A percentile compares a stretch with the other conserved stretches of the same genome.
phyloP scores from a whole-genome alignment of 2,888 invertebrate genomes.

The Eupithecia inturbata region DNA sequence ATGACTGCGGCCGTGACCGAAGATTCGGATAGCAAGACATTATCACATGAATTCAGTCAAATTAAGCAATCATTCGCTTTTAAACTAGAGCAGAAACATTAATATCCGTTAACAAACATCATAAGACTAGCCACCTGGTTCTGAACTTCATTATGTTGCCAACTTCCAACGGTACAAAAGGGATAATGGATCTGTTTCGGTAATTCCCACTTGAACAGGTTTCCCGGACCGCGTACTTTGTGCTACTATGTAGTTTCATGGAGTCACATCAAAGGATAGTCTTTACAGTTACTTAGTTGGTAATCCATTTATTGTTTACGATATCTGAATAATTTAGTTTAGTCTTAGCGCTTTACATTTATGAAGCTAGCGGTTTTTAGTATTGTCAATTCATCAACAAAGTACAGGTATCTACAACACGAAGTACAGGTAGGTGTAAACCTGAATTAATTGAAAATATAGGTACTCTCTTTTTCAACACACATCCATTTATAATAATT shows the following conservation, averaged over 20 bases:
- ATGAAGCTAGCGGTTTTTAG: not conserved
- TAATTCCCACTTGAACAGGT: conserved; percentile 13
- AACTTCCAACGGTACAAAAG: conserved; percentile 15
- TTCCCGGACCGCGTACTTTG: not conserved
- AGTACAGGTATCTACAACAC: not conserved
- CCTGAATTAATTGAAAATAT: not conserved
- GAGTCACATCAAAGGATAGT: conserved; percentile 19
- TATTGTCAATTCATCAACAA: not conserved
- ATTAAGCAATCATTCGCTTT: not conserved
- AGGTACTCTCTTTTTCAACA: no score
- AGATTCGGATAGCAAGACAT: no score
- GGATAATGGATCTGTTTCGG: conserved; percentile 16
- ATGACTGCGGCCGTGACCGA: no score
- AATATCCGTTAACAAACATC: not conserved
- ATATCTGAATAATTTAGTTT: not conserved
- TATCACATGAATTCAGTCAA: no score
- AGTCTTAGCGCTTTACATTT: not conserved
- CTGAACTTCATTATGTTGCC: not conserved
- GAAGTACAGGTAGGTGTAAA: no score
- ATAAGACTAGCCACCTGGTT: not conserved
- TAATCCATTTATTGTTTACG: conserved; percentile 8
- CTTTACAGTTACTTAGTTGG: not conserved
- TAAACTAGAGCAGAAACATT: not conserved
- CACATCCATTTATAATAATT: no score
- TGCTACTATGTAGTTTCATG: not conserved